Base-by-base conservation (phyloP, 2,797 vertebrate genomes). In the Zalophus californianus region DNA sequence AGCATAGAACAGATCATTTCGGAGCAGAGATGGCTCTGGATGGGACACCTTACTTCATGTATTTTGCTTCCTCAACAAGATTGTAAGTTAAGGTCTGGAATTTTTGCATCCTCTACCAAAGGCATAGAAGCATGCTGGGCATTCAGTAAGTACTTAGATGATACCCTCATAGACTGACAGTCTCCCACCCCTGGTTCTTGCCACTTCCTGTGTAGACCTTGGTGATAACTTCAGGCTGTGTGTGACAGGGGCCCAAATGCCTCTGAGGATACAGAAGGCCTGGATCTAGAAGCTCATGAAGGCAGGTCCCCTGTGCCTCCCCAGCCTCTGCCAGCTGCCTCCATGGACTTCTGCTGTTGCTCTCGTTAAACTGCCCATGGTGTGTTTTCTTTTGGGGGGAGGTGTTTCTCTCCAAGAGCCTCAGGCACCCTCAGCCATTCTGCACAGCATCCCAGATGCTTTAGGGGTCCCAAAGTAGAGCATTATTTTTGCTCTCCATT, bases 381-480 rank as follows among this genome's bases (percentile, higher is more conserved):
- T 32, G n/a, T 25, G 20, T 10, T 70, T 27, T 25, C 2, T 62
- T 78, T 80, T 9, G 0, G 1, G 5, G 0, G 18, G 5, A 3
- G 0, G 15, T 10, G 60, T 50, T 91, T 79, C 83, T 86, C 12
- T n/a, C 58, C 44, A 56, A 29, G 10, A 84, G 68, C 15, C 21
- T 66, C 35, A 48, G 78, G 20, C 8, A 52, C 5, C 29, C 25
- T 58, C 0, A 80, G 20, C 35, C 56, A 54, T 72, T 80, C 73
- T 29, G 14, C 15, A 27, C 5, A 50, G 27, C 25, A 56, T 58
- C 35, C 58, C 32, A 29, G 13, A 11, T 70, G 54, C 44, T 21
- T 58, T 41, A 75, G 66, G 7, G 2, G 25, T 48, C 52, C n/a
- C 15, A 50, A 2, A 20, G n/a, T 32, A 60, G 54, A 60, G 1